A percentile compares a stretch with the other conserved stretches of the same genome.
phyloP scores from a whole-genome alignment of 2,113 vertebrate species.

The Apteryx mantelli region DNA sequence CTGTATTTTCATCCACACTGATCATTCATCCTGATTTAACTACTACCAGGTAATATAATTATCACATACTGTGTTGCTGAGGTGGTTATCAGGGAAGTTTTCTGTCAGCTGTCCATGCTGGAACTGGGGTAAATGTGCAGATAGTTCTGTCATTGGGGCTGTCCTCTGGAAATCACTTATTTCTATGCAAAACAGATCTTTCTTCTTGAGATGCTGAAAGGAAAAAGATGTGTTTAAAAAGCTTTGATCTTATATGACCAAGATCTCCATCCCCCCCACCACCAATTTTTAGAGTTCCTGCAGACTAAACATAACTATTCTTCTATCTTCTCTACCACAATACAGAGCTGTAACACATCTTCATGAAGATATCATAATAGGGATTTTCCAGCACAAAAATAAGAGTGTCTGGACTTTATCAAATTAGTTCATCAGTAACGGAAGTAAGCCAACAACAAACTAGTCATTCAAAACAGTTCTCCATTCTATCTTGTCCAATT shows the following conservation, averaged over 20 bases:
- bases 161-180: conserved; percentile 50
- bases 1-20: neutral
- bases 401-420: neutral
- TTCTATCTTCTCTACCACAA: neutral
- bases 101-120: conserved; percentile 84
- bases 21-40: neutral
- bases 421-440: conserved; percentile 46
- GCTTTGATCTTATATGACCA: neutral
- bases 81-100: conserved; percentile 77
- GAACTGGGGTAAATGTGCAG: conserved; percentile 82
- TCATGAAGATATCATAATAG: neutral
- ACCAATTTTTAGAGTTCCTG: neutral
- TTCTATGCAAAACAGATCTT: conserved; percentile 25
- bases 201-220: conserved; percentile 71
- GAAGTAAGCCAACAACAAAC: neutral
- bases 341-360: neutral
- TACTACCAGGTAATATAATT: neutral
- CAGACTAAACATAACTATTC: conserved; percentile 34
- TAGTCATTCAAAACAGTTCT: neutral
- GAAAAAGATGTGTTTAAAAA: conserved; percentile 56
- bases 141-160: conserved; percentile 83
- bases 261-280: neutral
- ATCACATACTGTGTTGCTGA: conserved; percentile 77
- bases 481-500: neutral
- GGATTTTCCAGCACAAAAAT: conserved; percentile 38